phyloP scores from a whole-genome alignment of 2,888 invertebrate genomes.

The Cerastis rubricosa region DNA sequence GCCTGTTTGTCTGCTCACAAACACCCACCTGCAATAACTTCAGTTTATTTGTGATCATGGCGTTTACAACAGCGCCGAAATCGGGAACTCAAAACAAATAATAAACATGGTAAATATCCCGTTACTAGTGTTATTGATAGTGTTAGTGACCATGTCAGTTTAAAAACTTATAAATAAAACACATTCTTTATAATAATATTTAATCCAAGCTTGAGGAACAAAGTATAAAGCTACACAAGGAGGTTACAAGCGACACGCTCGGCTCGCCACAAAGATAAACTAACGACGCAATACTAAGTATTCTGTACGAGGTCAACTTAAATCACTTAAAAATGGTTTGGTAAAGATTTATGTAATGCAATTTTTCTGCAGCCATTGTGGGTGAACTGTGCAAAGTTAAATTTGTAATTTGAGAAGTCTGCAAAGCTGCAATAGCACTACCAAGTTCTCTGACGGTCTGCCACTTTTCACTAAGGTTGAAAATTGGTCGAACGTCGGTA shows the following conservation, averaged over 20 bases:
- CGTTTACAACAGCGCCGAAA: too few species aligned
- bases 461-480: too few species aligned
- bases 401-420: constrained; percentile 6
- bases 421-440: neutral
- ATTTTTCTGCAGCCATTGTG: neutral
- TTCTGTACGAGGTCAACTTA: constrained; percentile 25
- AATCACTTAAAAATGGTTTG: constrained; percentile 8
- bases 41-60: too few species aligned
- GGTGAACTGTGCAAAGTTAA: neutral
- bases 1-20: too few species aligned
- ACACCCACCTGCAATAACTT: too few species aligned
- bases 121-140: too few species aligned
- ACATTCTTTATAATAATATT: constrained; percentile 75
- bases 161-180: too few species aligned
- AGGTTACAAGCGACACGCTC: constrained; percentile 55
- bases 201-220: constrained; percentile 87
- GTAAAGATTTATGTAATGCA: constrained; percentile 8
- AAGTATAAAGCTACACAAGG: constrained; percentile 86
- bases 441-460: too few species aligned
- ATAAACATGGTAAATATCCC: too few species aligned
- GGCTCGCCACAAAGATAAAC: constrained; percentile 53
- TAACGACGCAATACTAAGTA: constrained; percentile 42
- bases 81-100: too few species aligned
- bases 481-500: too few species aligned
- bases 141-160: too few species aligned